Evolutionary conservation across 1,140 invertebrate genomes (phyloP), one percentile per base, ranked within the genome.

Genomic region (Antheraea pernyi): DNA sequence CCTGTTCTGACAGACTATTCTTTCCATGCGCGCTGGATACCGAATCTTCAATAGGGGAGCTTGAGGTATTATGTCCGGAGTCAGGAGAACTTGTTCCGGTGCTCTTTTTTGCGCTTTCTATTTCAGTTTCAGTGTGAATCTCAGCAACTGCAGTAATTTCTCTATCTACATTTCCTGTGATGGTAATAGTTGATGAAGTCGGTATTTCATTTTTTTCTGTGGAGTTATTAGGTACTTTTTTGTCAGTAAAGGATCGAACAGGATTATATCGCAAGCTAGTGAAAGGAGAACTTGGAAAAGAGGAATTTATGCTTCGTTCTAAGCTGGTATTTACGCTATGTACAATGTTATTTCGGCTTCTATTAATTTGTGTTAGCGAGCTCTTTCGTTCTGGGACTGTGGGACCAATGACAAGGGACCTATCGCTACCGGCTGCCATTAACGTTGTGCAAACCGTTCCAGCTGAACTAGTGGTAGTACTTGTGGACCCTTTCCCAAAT

Each of bases 381-480:
- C 95, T 96, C 77, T 96, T 96, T 66, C 96, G 92, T 89, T 97
- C 96, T 2, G 96, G 96, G 8, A 96, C 96, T 42, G 94, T 95
- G 0, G 96, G 96, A 3, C 94, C 94, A 30, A 93, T 90, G n/a
- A 93, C 84, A 68, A 94, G 77, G n/a, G 94, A 94, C 72, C 91
- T 85, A 74, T 94, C 93, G 76, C 94, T 94, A 58, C 88, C 89
- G 22, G 93, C 90, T 11, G 95, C 95, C 87, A 96, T 92, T 48
- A 97, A 81, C 3, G 96, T 96, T 0, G 97, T 97, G 73, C 96
- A 97, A 53, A 98, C 97, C 0, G 97, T 98, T 58, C 97, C 97
- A 58, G 97, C 97, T 8, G 97, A 98, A 79, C 97, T 98, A 0
- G 97, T 97, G 0, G 97, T 98, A 0, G 97, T 98, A 16, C 97